Evolutionary conservation across 2,113 vertebrate genomes (phyloP).

Genomic region (Sprattus sprattus): DNA sequence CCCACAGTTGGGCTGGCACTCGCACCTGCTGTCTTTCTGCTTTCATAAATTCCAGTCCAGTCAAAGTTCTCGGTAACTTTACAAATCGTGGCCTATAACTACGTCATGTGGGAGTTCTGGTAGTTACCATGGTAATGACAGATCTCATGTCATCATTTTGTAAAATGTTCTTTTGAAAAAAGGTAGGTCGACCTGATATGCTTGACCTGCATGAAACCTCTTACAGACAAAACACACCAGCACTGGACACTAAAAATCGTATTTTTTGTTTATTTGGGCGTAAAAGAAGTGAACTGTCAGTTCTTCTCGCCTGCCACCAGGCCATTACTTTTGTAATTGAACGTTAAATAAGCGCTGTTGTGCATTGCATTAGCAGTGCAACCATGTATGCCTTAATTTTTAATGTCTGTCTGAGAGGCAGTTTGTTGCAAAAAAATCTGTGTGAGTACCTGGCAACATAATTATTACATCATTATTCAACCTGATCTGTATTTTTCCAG

Average conservation of each 20-base stretch:
- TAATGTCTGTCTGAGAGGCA: no score
- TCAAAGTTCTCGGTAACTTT: neutral
- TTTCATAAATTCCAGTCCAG: neutral
- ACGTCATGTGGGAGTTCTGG: slow-evolving; percentile 56
- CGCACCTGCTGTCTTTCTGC: no score
- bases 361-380: no score
- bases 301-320: neutral
- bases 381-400: no score
- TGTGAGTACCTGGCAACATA: neutral
- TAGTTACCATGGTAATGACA: slow-evolving; percentile 99
- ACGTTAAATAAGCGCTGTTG: no score
- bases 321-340: neutral
- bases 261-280: no score
- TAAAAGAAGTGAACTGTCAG: neutral
- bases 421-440: no score
- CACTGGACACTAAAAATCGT: no score
- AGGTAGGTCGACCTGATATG: slow-evolving; percentile 82
- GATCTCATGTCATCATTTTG: slow-evolving; percentile 96
- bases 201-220: neutral
- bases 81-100: neutral
- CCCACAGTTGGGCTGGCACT: neutral
- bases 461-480: neutral
- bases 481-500: neutral
- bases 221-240: no score
- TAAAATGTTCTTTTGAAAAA: slow-evolving; percentile 93